Base-by-base conservation (phyloP, 1,140 invertebrate species). In the Neoseiulus cucumeris region DNA sequence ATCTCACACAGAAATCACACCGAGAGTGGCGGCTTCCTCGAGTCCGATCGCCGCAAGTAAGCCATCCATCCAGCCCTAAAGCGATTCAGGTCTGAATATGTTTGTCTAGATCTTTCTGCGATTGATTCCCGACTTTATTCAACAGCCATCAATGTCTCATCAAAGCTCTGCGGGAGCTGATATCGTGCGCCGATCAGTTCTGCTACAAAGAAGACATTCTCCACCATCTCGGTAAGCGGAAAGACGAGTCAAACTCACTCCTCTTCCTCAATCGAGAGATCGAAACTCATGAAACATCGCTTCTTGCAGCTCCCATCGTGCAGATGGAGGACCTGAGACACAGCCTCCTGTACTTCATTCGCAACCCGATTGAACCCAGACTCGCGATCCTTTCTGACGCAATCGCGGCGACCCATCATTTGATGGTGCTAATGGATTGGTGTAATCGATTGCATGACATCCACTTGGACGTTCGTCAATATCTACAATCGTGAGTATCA, bases 361-460 rank as follows among this genome's bases (percentile, higher is more conserved):
- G 51, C 14, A 59, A 59, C 14, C 51, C 51, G 14, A 20, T 59
- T 2, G 51, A 59, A 33, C 51, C 51, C 17, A 25, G 33, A 25
- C 9, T 59, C 14, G 14, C 51, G 22, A 59, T 59, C 22, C 51
- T 59, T 1, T 59, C 51, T 1, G 51, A 59, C 33, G 51, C 51
- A 1, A 59, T 59, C 14, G 51, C 33, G 6, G 51, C 51, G 25
- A 59, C 14, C 33, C 51, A 59, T 20, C 25, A 59, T 17, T 20
- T 59, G 51, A 59, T 59, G 51, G 14, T 59, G 17, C 51, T 59
- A 17, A 59, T 59, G 51, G 51, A 59, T 14, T 59, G 51, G 51
- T 25, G 14, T 14, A 59, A 59, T 20, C 25, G 51, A 20, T 6
- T 25, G 14, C 51, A 59, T 17, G 51, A 25, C 6, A 25, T 33